phyloP scores from a whole-genome alignment of 2,797 vertebrate species.

The Trematomus bernacchii region DNA sequence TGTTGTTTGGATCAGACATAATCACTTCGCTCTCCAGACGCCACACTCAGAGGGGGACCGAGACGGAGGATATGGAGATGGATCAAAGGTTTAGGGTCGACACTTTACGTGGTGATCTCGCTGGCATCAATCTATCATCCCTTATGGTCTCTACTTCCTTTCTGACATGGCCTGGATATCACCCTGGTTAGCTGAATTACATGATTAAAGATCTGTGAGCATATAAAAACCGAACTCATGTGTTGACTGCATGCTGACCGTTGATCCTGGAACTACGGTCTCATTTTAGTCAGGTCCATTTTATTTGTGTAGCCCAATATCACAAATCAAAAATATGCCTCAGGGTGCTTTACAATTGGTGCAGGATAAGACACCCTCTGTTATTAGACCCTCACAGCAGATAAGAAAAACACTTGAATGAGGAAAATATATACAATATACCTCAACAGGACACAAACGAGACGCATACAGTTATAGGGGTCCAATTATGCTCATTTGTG shows the following conservation, averaged over 20 bases:
- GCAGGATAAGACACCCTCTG: too few relatives aligned
- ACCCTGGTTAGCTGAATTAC: conserved; percentile 43
- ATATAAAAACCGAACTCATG: conserved; percentile 32
- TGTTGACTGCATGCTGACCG: conserved; percentile 30
- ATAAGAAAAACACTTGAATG: too few relatives aligned
- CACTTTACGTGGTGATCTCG: conserved; percentile 56
- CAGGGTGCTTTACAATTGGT: too few relatives aligned
- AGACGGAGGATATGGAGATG: conserved; percentile 30
- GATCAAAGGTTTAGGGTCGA: conserved; percentile 63
- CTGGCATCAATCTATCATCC: conserved; percentile 58
- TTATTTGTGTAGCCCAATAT: too few relatives aligned
- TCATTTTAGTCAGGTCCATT: background rate
- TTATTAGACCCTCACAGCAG: too few relatives aligned
- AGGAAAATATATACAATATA: too few relatives aligned
- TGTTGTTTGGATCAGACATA: conserved; percentile 52
- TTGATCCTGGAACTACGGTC: conserved; percentile 8
- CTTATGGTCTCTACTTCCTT: conserved; percentile 44
- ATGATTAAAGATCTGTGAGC: conserved; percentile 61
- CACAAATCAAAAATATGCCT: too few relatives aligned
- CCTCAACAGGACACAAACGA: too few relatives aligned
- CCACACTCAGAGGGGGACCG: conserved; percentile 7
- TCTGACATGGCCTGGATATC: conserved; percentile 48
- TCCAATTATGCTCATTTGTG: too few relatives aligned
- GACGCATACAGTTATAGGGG: too few relatives aligned
- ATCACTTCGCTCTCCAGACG: conserved; percentile 57